These are phyloP conservation scores for Nemotelus pantherinus DNA, from an alignment of 2,888 invertebrate genomes.

Conservation along the genomic window DNA sequence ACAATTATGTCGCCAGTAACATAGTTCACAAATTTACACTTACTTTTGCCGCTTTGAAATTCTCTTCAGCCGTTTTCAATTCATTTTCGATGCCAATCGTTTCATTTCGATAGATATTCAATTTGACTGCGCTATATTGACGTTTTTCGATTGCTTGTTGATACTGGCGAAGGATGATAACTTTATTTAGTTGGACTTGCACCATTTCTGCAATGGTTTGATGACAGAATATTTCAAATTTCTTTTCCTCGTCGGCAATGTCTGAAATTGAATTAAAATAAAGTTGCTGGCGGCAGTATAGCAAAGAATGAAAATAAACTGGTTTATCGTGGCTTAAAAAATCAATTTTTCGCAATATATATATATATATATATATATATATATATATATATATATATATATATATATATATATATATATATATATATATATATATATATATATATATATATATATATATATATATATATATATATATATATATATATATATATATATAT, in stretches of 20 bases:
- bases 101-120: constrained; percentile 55
- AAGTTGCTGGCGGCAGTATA: no score
- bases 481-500: no score
- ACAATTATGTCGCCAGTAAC: no score
- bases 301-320: no score
- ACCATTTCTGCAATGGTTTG: constrained; percentile 57
- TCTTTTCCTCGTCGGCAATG: constrained; percentile 58
- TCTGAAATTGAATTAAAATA: constrained; percentile 47
- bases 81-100: constrained; percentile 54
- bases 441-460: no score
- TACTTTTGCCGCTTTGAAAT: constrained; percentile 58
- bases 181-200: constrained; percentile 56
- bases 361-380: no score
- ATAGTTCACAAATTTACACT: background rate
- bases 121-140: constrained; percentile 55
- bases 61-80: constrained; percentile 54
- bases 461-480: no score
- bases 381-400: no score
- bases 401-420: no score
- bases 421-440: no score
- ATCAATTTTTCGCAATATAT: no score
- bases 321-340: no score
- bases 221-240: constrained; percentile 52
- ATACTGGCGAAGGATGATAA: constrained; percentile 56
- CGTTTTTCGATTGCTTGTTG: constrained; percentile 56